A percentile compares a stretch with the other conserved stretches of the same genome.
Evolutionary conservation across 1,140 invertebrate species (phyloP).

Genomic region (Camponotus pennsylvanicus): DNA sequence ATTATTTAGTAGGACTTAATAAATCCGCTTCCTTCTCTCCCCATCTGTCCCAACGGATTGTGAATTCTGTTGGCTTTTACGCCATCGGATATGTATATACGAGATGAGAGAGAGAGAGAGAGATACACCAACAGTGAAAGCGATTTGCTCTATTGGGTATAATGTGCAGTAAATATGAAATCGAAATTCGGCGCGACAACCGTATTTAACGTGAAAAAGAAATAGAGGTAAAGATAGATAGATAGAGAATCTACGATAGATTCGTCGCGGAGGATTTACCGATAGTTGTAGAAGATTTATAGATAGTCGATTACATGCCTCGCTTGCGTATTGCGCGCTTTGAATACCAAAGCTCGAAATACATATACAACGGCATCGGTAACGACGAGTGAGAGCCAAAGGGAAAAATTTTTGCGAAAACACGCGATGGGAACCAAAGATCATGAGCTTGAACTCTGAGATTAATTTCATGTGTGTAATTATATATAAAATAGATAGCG

Average conservation of each 20-base stretch:
- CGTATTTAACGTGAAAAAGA: conserved; percentile 24
- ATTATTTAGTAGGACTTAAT: conserved; percentile 56
- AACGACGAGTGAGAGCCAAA: conserved; percentile 26
- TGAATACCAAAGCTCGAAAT: conserved; percentile 52
- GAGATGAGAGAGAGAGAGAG: no score
- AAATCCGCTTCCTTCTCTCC: conserved; percentile 12
- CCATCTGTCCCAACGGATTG: conserved; percentile 12
- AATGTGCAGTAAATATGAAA: conserved; percentile 69
- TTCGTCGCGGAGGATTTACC: conserved; percentile 72
- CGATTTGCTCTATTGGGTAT: conserved; percentile 52
- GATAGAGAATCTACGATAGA: conserved; percentile 31
- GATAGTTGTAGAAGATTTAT: conserved; percentile 73
- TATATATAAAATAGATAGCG: not conserved
- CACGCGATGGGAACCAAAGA: conserved; percentile 2
- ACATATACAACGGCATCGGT: conserved; percentile 46
- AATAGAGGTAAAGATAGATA: not conserved
- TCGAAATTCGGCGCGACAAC: conserved; percentile 62
- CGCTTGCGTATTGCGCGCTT: conserved; percentile 73
- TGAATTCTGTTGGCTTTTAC: conserved; percentile 52
- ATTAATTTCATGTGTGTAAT: not conserved
- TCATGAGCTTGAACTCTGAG: not conserved
- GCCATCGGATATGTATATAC: conserved; percentile 31
- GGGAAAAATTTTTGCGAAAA: conserved; percentile 58
- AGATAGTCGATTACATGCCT: conserved; percentile 77
- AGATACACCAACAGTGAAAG: conserved; percentile 22